phyloP scores from a whole-genome alignment of 1,140 invertebrate genomes.

The Trinorchestia longiramus region DNA sequence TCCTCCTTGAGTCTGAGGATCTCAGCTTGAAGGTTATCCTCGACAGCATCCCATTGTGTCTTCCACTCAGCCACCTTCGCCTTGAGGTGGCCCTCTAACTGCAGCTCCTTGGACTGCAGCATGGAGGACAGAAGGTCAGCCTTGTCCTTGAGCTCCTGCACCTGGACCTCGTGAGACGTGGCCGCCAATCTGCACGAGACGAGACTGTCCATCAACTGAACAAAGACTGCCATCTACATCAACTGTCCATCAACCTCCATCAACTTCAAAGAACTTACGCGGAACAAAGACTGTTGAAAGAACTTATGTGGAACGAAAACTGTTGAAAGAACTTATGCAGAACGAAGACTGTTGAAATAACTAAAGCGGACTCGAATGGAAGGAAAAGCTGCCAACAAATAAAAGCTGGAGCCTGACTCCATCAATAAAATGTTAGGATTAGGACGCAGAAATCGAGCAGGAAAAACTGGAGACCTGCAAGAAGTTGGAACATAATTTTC shows the following conservation, averaged over 20 bases:
- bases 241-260: not conserved
- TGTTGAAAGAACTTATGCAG: not conserved
- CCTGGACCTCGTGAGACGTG: conserved; percentile 2
- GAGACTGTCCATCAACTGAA: not conserved
- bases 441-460: no score
- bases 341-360: no score
- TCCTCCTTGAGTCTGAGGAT: conserved; percentile 62
- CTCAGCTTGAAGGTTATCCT: conserved; percentile 61
- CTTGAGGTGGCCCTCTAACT: conserved; percentile 62
- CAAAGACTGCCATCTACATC: no score
- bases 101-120: conserved; percentile 60
- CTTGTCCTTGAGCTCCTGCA: conserved; percentile 47
- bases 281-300: not conserved
- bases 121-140: conserved; percentile 55
- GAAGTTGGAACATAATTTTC: no score
- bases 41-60: conserved; percentile 61
- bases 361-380: no score
- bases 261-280: not conserved
- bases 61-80: conserved; percentile 65
- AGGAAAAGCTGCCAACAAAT: no score
- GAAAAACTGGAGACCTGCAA: no score
- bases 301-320: not conserved
- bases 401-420: no score
- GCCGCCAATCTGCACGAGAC: not conserved
- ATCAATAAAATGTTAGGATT: no score